Evolutionary conservation across 2,797 vertebrate genomes (phyloP), one percentile per base, ranked within the genome.

Genomic region (Pseudochirops corinnae): DNA sequence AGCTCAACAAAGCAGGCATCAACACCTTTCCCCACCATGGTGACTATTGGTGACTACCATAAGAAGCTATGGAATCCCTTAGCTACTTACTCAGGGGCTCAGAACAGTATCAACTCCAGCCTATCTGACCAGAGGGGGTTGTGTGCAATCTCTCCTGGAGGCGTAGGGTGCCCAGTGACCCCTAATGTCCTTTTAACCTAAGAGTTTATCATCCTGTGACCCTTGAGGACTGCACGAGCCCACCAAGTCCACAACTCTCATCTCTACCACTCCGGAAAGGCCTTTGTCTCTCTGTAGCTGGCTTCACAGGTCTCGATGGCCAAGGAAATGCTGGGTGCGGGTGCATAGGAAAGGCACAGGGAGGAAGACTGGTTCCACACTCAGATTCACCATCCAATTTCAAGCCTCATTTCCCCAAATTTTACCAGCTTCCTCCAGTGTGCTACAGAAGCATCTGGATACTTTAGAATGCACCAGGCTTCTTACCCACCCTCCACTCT

Each of bases 91-190:
- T 4, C 3, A 7, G 39, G 74, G 74, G 3, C 74, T 82, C 39
- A 93, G 96, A 94, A 91, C 95, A 82, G 16, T 24, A 55, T 0
- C 93, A 95, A 56, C 29, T 1, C 67, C 87, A 57, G 31, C 33
- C 18, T 33, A 3, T 11, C 87, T 52, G 6, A 93, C 90, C 56
- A 67, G 33, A 55, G 28, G 0, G 56, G 74, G 7, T 91, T 90
- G 13, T 93, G 96, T 96, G 97, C 94, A 95, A 96, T 96, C 94
- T 93, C 33, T 94, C 94, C 92, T 46, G 93, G 39, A 92, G 92
- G 53, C 10, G 50, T 0, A n/a, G 1, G 50, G 5, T 82, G 33
- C 67, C 56, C 90, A 46, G 10, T 74, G 90, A 87, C 74, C 74
- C 74, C n/a, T 21, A 93, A 92, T 26, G 92, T 55, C 93, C 93